phyloP scores from a whole-genome alignment of 2,113 vertebrate species.

The Dipodomys spectabilis region DNA sequence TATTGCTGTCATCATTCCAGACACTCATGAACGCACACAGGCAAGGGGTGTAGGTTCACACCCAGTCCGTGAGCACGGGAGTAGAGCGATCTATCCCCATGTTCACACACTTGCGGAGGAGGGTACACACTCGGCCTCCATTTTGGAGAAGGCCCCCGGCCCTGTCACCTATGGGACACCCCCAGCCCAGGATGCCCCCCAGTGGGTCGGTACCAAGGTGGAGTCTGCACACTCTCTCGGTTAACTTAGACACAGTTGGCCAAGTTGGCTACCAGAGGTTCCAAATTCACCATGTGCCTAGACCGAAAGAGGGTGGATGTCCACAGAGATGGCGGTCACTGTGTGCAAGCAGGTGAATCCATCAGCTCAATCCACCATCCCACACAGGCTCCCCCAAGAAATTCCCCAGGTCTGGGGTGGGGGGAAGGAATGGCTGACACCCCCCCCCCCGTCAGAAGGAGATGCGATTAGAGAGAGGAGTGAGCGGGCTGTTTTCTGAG shows the following conservation, averaged over 20 bases:
- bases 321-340: neutral
- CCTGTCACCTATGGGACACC: neutral
- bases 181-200: no score
- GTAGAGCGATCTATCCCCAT: no score
- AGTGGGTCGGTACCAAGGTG: neutral
- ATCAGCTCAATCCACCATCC: neutral
- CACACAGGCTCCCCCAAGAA: no score
- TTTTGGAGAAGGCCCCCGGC: neutral
- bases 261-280: neutral
- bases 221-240: no score
- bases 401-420: no score
- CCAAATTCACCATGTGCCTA: rapidly evolving
- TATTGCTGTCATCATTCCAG: neutral
- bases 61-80: no score
- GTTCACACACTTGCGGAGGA: neutral
- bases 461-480: neutral
- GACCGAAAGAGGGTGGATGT: neutral
- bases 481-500: rapidly evolving
- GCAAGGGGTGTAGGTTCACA: no score
- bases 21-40: no score
- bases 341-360: rapidly evolving
- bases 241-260: no score
- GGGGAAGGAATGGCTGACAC: no score
- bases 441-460: no score
- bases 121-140: neutral